Percentiles rank a stretch among this genome's conserved stretches.
Evolutionary conservation across 1,140 invertebrate species (phyloP).

Genomic region (Paraescarpia echinospica): DNA sequence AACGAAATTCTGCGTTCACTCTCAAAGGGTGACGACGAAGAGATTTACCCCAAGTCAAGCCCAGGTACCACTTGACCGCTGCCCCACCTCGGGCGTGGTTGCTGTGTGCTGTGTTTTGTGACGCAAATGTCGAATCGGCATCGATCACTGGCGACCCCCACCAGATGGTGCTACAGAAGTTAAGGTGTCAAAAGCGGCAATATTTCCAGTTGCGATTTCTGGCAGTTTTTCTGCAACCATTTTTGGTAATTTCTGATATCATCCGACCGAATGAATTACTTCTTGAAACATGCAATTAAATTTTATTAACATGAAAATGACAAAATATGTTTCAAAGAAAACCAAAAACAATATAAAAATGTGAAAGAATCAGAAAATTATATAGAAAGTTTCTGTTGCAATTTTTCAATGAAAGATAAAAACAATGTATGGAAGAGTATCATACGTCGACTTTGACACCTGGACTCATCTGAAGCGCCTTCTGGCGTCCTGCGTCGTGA

Average conservation of each 20-base stretch:
- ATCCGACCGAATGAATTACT: too few relatives aligned
- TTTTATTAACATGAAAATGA: not conserved
- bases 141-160: not conserved
- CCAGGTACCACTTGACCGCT: not conserved
- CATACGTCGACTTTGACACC: not conserved
- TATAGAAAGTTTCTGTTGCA: too few relatives aligned
- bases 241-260: not conserved
- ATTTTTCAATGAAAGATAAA: too few relatives aligned
- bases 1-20: constrained; percentile 25
- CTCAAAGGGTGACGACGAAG: constrained; percentile 23
- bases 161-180: not conserved
- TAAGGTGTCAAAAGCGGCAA: not conserved
- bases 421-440: too few relatives aligned
- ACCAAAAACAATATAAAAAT: too few relatives aligned
- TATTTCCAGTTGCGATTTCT: not conserved
- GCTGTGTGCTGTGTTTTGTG: constrained; percentile 2
- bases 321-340: not conserved
- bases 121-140: not conserved
- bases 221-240: not conserved
- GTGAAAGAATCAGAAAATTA: too few relatives aligned
- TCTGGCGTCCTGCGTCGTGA: not conserved
- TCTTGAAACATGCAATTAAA: not conserved
- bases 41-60: not conserved
- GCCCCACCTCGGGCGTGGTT: not conserved
- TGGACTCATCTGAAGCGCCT: not conserved